Evolutionary conservation across 2,888 invertebrate species (phyloP).

Genomic region (Linyphia triangularis): DNA sequence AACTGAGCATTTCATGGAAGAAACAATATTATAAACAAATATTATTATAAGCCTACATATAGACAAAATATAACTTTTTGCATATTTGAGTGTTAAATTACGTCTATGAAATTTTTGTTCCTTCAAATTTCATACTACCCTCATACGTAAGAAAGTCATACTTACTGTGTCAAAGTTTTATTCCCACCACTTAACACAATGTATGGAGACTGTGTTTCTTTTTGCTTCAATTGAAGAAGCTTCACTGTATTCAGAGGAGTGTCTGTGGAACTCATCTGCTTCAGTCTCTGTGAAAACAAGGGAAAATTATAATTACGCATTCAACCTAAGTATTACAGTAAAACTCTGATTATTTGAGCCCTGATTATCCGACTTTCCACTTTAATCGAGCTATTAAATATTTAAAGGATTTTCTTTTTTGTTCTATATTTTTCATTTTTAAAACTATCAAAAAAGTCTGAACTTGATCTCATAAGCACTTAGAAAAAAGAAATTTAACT

Average conservation of each 20-base stretch:
- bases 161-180: constrained; percentile 74
- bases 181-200: constrained; percentile 90
- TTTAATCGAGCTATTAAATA: no score
- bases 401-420: not conserved
- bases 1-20: no score
- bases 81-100: no score
- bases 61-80: no score
- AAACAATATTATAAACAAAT: no score
- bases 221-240: constrained; percentile 96
- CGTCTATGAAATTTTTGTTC: no score
- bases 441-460: not conserved
- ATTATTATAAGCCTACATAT: no score
- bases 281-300: constrained; percentile 86
- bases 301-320: not conserved
- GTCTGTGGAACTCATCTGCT: constrained; percentile 98
- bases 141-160: no score
- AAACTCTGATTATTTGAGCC: no score
- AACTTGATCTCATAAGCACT: not conserved
- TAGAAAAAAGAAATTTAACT: no score
- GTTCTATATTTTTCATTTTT: not conserved
- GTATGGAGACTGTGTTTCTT: constrained; percentile 94
- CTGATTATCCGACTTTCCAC: no score
- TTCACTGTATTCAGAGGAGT: constrained; percentile 97
- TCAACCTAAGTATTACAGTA: not conserved
- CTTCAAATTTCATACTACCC: no score